These are phyloP conservation scores for Sylvia borin DNA, from an alignment of 2,797 vertebrate genomes.

Conservation along the genomic window DNA sequence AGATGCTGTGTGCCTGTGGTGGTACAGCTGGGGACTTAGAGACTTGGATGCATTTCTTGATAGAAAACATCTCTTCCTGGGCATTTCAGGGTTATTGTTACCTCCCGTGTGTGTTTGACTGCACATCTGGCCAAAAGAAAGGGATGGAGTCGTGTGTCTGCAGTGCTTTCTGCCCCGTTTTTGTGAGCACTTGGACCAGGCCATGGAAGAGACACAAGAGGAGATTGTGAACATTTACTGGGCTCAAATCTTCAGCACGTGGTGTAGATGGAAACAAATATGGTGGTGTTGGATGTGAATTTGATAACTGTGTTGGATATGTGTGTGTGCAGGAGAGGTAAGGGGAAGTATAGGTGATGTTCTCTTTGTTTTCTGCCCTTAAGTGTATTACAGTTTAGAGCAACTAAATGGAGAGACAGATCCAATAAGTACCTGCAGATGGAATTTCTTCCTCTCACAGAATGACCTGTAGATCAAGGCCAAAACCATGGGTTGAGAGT, in stretches of 20 bases:
- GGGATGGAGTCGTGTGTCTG: fast-evolving
- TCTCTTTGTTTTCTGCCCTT: neutral
- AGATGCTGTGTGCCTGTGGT: neutral
- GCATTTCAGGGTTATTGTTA: neutral
- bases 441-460: neutral
- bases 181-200: neutral
- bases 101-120: neutral
- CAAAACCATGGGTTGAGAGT: neutral
- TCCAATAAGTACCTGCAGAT: neutral
- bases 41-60: neutral
- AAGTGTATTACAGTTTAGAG: neutral
- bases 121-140: neutral
- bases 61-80: neutral
- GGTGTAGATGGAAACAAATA: neutral
- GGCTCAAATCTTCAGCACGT: neutral
- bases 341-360: neutral
- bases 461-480: neutral
- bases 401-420: neutral
- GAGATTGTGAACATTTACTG: neutral
- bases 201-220: neutral
- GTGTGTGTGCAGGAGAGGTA: neutral
- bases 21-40: neutral
- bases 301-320: neutral
- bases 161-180: neutral
- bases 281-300: neutral